A percentile compares a stretch with the other conserved stretches of the same genome.
Evolutionary conservation across 2,113 vertebrate genomes (phyloP).

Genomic region (Anarrhichthys ocellatus): DNA sequence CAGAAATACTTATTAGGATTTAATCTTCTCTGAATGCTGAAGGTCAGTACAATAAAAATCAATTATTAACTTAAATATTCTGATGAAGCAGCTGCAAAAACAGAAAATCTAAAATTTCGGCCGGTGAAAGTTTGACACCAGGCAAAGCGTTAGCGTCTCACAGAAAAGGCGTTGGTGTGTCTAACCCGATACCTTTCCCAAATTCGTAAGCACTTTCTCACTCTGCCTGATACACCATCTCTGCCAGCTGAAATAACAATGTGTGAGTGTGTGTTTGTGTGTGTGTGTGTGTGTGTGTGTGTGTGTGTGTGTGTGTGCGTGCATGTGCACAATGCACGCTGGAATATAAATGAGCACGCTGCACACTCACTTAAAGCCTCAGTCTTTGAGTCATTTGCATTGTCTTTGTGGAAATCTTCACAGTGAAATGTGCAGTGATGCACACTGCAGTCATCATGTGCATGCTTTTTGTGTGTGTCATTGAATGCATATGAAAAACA

Average conservation of each 20-base stretch:
- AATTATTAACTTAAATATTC: background rate
- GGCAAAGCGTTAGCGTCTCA: constrained; percentile 2
- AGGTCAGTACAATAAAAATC: background rate
- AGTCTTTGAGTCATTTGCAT: constrained; percentile 21
- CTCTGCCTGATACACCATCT: constrained; percentile 14
- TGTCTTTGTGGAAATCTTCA: constrained; percentile 19
- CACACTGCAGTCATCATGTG: background rate
- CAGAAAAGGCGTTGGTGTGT: constrained; percentile 25
- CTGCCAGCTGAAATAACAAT: constrained; percentile 39
- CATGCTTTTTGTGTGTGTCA: background rate
- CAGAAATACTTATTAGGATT: background rate
- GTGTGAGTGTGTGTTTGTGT: constrained; percentile 14
- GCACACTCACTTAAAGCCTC: constrained; percentile 9
- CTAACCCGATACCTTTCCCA: constrained; percentile 28
- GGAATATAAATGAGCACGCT: background rate
- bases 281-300: constrained; percentile 7
- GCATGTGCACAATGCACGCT: background rate
- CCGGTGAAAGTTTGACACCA: constrained; percentile 9
- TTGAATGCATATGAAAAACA: background rate
- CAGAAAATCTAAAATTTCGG: background rate
- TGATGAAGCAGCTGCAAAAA: background rate
- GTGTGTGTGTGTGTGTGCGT: constrained; percentile 9
- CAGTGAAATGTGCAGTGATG: background rate
- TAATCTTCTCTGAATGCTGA: background rate
- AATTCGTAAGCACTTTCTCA: constrained; percentile 34